phyloP scores from a whole-genome alignment of 2,797 vertebrate genomes.

The Mormyrus proboscirostris region DNA sequence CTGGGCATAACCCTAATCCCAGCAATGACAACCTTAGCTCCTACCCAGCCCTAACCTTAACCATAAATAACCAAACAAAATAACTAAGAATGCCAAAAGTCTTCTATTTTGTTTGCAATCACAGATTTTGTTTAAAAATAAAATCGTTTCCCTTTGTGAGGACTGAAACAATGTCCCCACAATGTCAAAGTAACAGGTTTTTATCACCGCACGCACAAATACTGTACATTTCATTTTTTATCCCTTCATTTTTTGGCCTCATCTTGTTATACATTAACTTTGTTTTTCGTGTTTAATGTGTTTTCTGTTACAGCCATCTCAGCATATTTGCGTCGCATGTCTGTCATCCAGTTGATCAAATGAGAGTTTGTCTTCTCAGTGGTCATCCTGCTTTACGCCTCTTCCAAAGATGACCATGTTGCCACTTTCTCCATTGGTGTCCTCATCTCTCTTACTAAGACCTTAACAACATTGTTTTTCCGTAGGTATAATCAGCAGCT shows the following conservation, averaged over 20 bases:
- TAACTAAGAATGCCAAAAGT: background rate
- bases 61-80: background rate
- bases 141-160: too few species aligned
- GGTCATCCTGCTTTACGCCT: background rate
- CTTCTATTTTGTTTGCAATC: background rate
- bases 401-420: background rate
- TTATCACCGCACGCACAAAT: background rate
- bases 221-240: background rate
- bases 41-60: background rate
- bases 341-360: background rate
- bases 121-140: background rate
- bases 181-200: background rate
- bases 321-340: background rate
- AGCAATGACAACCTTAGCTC: background rate
- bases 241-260: background rate
- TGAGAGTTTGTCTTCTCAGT: background rate
- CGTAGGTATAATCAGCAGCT: constrained; percentile 69
- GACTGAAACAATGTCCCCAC: background rate
- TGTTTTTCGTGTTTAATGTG: background rate
- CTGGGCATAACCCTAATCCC: background rate
- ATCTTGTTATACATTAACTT: background rate
- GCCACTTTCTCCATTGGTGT: background rate
- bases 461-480: constrained; percentile 7
- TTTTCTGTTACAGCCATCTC: background rate
- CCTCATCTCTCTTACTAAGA: background rate